Evolutionary conservation across 2,888 invertebrate species (phyloP).

Genomic region (Osmoderma eremita): DNA sequence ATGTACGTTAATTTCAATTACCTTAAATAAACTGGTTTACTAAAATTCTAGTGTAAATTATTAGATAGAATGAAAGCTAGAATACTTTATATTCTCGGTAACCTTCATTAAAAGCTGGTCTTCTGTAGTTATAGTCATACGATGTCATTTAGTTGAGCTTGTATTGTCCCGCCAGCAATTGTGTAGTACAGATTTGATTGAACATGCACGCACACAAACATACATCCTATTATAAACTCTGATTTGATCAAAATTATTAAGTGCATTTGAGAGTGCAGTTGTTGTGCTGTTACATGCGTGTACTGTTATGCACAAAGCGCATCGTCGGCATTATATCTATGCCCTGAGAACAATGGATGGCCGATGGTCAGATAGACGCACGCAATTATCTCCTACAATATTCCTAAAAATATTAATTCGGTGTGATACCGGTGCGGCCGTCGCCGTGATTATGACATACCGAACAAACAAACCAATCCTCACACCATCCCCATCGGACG

Average conservation of each 20-base stretch:
- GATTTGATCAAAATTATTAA: conserved; percentile 43
- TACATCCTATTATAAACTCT: conserved; percentile 39
- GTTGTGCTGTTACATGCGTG: conserved; percentile 38
- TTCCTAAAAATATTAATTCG: conserved; percentile 45
- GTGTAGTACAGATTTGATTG: conserved; percentile 42
- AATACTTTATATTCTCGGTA: too few relatives aligned
- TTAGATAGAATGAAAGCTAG: too few relatives aligned
- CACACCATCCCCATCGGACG: conserved; percentile 3
- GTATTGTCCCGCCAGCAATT: conserved; percentile 34
- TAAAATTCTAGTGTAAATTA: too few relatives aligned
- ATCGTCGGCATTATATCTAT: conserved; percentile 34
- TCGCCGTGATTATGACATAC: conserved; percentile 43
- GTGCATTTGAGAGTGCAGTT: conserved; percentile 41
- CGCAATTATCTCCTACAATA: conserved; percentile 43
- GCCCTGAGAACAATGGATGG: conserved; percentile 38
- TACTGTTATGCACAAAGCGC: conserved; percentile 37
- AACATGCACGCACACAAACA: conserved; percentile 38
- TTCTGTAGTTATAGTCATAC: not conserved
- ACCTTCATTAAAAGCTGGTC: not conserved
- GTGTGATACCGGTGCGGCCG: conserved; percentile 35
- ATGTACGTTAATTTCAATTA: too few relatives aligned
- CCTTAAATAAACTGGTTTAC: too few relatives aligned
- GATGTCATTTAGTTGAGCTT: conserved; percentile 19
- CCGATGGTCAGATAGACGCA: conserved; percentile 39
- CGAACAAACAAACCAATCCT: conserved; percentile 30